These are phyloP conservation scores for Mythimna pallens DNA, from an alignment of 2,888 invertebrate species.

Conservation along the genomic window DNA sequence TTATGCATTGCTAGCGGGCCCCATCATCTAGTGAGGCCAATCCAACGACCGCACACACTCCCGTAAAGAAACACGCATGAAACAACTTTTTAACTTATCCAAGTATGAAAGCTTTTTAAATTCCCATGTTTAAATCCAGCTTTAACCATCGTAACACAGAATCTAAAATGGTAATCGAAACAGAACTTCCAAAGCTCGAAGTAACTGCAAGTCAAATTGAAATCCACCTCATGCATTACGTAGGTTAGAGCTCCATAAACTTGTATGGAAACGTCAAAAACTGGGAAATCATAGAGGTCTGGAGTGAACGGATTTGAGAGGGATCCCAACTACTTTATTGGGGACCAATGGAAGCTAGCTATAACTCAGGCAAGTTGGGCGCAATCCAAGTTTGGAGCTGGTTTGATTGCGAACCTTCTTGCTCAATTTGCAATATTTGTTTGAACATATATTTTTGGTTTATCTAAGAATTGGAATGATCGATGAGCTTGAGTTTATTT, in stretches of 20 bases:
- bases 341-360: conserved; percentile 60
- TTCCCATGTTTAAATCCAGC: not conserved
- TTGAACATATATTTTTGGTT: conserved; percentile 52
- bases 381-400: conserved; percentile 72
- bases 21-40: too few relatives aligned
- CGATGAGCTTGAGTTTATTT: conserved; percentile 21
- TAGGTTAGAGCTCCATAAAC: conserved; percentile 54
- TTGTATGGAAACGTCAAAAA: conserved; percentile 66
- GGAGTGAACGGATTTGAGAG: conserved; percentile 70
- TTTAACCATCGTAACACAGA: not conserved
- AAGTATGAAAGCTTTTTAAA: not conserved
- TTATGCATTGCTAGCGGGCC: too few relatives aligned
- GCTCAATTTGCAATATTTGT: conserved; percentile 65
- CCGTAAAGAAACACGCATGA: too few relatives aligned
- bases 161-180: conserved; percentile 46
- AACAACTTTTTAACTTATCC: too few relatives aligned
- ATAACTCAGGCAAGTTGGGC: conserved; percentile 77
- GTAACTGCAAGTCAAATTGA: conserved; percentile 47
- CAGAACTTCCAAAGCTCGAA: conserved; percentile 24
- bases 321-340: conserved; percentile 77
- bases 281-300: conserved; percentile 71
- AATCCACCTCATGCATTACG: conserved; percentile 54
- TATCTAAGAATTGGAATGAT: conserved; percentile 34
- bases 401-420: conserved; percentile 73
- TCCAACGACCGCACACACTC: too few relatives aligned